Evolutionary conservation across 2,113 vertebrate species (phyloP).

Genomic region (Hucho hucho): DNA sequence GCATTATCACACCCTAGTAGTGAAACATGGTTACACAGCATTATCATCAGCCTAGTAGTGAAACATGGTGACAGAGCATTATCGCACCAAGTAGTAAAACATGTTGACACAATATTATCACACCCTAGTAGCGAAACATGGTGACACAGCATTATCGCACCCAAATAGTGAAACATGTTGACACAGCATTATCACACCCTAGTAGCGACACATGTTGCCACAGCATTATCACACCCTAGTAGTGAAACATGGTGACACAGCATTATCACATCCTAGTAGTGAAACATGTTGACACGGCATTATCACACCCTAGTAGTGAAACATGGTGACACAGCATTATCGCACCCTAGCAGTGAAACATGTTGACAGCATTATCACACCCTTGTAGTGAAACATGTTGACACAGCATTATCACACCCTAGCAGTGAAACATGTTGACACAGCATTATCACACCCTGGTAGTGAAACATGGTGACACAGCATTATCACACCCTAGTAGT

Average conservation of each 20-base stretch:
- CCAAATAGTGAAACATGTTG: slow-evolving; percentile 42
- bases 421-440: slow-evolving; percentile 37
- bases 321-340: no score
- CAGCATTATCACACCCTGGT: neutral
- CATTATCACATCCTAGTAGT: no score
- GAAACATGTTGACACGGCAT: no score
- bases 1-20: neutral
- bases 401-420: slow-evolving; percentile 14
- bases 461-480: no score
- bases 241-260: slow-evolving; percentile 19
- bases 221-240: neutral
- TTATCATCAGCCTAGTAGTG: no score
- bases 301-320: neutral
- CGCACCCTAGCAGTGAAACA: neutral
- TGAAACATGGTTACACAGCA: slow-evolving; percentile 14
- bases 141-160: no score
- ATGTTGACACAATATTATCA: slow-evolving; percentile 37
- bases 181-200: slow-evolving; percentile 17
- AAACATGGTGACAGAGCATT: slow-evolving; percentile 44
- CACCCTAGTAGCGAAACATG: no score
- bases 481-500: slow-evolving; percentile 12
- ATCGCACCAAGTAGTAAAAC: neutral
- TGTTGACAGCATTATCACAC: no score
- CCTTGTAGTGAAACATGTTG: slow-evolving; percentile 40
- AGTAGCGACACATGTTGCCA: slow-evolving; percentile 15